A percentile compares a stretch with the other conserved stretches of the same genome.
Conservation (phyloP, 30 jellyfish, hydroid and myxozoan species). For the Rhopilema esculentum region DNA sequence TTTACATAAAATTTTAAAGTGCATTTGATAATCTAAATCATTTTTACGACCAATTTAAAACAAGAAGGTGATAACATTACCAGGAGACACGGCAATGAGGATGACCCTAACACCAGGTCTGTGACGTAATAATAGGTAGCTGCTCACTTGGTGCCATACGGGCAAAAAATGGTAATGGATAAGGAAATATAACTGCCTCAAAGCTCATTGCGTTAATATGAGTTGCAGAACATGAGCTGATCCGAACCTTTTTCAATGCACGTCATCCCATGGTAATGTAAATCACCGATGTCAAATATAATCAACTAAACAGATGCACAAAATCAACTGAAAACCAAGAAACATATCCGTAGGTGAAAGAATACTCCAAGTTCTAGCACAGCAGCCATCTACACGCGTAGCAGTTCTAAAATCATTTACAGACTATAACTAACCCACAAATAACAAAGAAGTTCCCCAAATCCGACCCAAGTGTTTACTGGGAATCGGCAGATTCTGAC, state of each 20-base stretch:
- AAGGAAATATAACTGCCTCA: too few relatives aligned
- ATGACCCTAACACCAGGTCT: neutral
- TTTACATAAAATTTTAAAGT: neutral
- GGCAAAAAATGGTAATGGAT: too few relatives aligned
- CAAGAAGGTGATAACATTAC: neutral
- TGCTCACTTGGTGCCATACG: too few relatives aligned
- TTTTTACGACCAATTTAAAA: neutral
- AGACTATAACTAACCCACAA: conserved; percentile 6
- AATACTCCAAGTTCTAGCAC: neutral
- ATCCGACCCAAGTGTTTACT: neutral
- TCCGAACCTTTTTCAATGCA: neutral
- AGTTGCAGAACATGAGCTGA: too few relatives aligned
- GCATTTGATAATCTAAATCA: neutral
- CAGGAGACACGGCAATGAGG: neutral
- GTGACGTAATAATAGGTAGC: too few relatives aligned
- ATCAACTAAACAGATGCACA: neutral
- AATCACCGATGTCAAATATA: neutral
- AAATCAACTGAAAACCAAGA: neutral
- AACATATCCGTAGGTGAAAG: neutral
- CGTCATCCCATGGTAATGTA: neutral
- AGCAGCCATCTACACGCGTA: conserved; percentile 12
- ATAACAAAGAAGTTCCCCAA: conserved; percentile 1
- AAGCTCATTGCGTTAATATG: too few relatives aligned
- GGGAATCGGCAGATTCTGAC: conserved; percentile 67
- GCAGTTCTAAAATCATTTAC: conserved; percentile 43